Conservation (phyloP, 1,140 invertebrate species). For the Drosophila kepulauana region DNA sequence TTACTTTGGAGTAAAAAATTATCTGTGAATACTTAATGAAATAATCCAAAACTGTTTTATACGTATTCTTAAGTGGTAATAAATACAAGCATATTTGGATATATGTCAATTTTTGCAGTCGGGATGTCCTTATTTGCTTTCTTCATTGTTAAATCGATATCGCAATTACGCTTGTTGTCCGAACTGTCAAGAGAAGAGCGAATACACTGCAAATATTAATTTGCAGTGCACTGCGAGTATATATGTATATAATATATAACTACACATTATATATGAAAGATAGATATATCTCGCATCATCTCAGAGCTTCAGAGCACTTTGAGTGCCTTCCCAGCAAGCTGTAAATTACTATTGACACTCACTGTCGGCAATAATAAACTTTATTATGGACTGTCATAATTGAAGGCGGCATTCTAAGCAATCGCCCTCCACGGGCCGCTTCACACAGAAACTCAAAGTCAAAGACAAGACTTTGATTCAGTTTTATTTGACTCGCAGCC, state of each 20-base stretch:
- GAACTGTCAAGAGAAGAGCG: not conserved
- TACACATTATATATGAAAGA: not conserved
- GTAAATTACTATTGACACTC: conserved; percentile 40
- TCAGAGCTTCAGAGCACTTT: not conserved
- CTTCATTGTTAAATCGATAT: not conserved
- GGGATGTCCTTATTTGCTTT: not conserved
- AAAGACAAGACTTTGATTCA: conserved; percentile 45
- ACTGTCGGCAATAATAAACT: conserved; percentile 44
- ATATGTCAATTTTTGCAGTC: too few species aligned
- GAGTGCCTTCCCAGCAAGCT: not conserved
- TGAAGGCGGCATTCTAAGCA: conserved; percentile 47
- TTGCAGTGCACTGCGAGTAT: not conserved
- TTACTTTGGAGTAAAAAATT: too few species aligned
- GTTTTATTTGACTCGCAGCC: conserved; percentile 39
- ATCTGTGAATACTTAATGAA: too few species aligned
- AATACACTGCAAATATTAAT: not conserved
- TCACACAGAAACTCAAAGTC: conserved; percentile 36
- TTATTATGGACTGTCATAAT: conserved; percentile 49
- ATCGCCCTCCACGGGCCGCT: conserved; percentile 48
- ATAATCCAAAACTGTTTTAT: too few species aligned
- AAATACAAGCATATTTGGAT: too few species aligned
- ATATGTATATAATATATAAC: not conserved
- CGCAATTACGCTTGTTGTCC: not conserved
- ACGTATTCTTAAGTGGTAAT: too few species aligned
- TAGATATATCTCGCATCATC: not conserved